phyloP scores from a whole-genome alignment of 2,888 invertebrate species.

The Kryphioiulus occultus region DNA sequence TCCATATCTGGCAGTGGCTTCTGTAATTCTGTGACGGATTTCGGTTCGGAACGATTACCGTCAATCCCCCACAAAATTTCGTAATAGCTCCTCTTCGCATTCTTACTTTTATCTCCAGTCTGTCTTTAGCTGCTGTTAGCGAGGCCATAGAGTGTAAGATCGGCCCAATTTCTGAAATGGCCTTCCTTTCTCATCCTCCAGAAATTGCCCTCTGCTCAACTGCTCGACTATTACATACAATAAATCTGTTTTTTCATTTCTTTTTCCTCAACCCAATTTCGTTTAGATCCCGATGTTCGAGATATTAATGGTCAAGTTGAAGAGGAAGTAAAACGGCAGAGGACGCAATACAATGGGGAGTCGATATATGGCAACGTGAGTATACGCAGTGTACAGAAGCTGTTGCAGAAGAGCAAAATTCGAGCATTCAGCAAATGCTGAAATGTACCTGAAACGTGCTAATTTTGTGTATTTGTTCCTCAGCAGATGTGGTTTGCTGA shows the following conservation, averaged over 20 bases:
- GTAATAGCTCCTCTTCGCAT: neutral
- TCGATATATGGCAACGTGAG: conserved; percentile 65
- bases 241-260: conserved; percentile 13
- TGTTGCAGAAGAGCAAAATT: neutral
- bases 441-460: too few species aligned
- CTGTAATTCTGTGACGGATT: neutral
- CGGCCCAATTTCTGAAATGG: neutral
- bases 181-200: neutral
- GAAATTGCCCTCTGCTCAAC: neutral
- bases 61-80: neutral
- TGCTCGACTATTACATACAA: neutral
- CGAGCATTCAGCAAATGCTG: neutral
- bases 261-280: neutral
- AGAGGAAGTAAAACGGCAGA: conserved; percentile 86
- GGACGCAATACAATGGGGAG: conserved; percentile 81
- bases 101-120: neutral
- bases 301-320: conserved; percentile 87
- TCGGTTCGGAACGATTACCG: neutral
- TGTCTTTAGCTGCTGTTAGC: neutral
- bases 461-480: neutral
- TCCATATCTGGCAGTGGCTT: neutral
- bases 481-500: conserved; percentile 55
- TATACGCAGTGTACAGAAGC: neutral
- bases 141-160: neutral
- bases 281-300: conserved; percentile 68